Evolutionary conservation across 2,797 vertebrate species (phyloP), one percentile per base, ranked within the genome.

Genomic region (Chaetophractus vellerosus): DNA sequence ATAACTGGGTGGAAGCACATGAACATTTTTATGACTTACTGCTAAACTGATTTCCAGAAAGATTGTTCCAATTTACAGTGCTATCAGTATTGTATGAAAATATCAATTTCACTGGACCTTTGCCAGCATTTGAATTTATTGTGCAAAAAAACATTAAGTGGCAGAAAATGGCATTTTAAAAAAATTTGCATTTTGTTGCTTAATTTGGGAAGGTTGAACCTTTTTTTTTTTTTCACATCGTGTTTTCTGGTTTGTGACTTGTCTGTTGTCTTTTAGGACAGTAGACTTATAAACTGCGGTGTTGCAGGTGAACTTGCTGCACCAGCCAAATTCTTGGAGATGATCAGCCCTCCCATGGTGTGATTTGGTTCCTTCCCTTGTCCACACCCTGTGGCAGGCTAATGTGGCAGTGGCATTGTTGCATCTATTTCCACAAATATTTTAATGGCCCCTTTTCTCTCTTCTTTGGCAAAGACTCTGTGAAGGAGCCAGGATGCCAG

Each of bases 401-500:
- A 89, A 86, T 48, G 68, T 82, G 82, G 82, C 33, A 78, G 75
- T 64, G 36, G 2, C 38, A 76, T 68, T 96, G 71, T 87, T 92
- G 82, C 63, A 69, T n/a, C 2, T 93, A 68, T 83, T 96, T 83
- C 50, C 2, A 1, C 18, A 68, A 96, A 94, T n/a, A n/a, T 69
- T 92, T 28, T 52, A 86, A 95, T 7, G 18, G 11, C 38, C 18
- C 36, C 92, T 93, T 96, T 74, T 66, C 87, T 79, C 61, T 75
- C 57, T 88, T 64, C 88, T 68, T 45, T 69, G 82, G 95, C 55
- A 76, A 72, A 92, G 69, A 71, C 50, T 36, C 76, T 76, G 52
- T 0, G 0, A 97, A 96, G 91, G 94, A 96, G 59, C 63, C 88
- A 97, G 92, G 72, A 92, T 93, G 88, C 92, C 92, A 95, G 85